Base-by-base conservation (phyloP, 2,797 vertebrate genomes). In the Muraenolepis orangiensis region DNA sequence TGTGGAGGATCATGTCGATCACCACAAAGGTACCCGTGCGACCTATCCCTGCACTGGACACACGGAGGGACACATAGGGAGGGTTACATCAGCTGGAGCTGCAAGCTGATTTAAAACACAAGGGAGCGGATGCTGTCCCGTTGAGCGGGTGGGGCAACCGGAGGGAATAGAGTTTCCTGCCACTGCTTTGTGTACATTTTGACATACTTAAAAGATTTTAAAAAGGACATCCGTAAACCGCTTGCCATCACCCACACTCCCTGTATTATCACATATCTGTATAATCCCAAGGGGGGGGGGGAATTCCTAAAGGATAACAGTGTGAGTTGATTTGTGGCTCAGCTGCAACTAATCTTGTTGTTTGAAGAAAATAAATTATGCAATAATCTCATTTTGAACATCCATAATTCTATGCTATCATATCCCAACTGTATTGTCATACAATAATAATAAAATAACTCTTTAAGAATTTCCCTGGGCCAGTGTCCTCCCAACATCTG, bases 11-110 rank as follows among this genome's bases (percentile, higher is more conserved):
- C 96, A 99, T 99, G 86, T 99, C 98, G 0, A 99, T 96, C 84
- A 97, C 96, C 13, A 99, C 93, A 78, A 99, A 96, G 31, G 98
- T 99, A 38, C 98, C 98, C 0, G 98, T 99, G 46, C 98, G 95
- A 70, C 98, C 98, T 2, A 99, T 99, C 75, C 98, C 98, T 76
- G 98, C 97, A 28, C 98, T 99, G 91, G 69, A 90, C 61, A 84
- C 1, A 68, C 66, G 29, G 16, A 67, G 26, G 34, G 8, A 51
- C 10, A 36, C 30, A 70, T 28, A 20, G n/a, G 30, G 30, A 38
- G 14, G 31, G 69, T 70, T 26, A 36, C 11, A 26, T 38, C n/a
- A 70, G n/a, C 31, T 70, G n/a, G 20, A 12, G n/a, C 2, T n/a
- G n/a, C 32, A 13, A 23, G 30, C n/a, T 32, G 18, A 6, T 11